Conservation (phyloP, 2,888 invertebrate species). For the Ophioninae sp. region DNA sequence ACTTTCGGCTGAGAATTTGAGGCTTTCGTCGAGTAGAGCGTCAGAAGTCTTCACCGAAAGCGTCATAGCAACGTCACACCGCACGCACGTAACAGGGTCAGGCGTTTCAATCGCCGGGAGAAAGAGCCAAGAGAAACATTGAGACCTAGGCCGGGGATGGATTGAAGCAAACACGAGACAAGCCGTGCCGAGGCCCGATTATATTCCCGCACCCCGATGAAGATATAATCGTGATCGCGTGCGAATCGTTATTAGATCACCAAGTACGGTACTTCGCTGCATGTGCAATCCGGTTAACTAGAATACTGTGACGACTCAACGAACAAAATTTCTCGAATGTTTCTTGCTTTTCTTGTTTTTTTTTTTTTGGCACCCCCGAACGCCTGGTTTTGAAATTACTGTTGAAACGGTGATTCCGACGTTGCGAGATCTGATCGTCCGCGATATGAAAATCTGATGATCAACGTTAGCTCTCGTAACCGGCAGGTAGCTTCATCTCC, state of each 20-base stretch:
- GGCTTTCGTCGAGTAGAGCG: conserved; percentile 53
- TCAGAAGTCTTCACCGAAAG: conserved; percentile 59
- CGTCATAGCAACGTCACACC: conserved; percentile 43
- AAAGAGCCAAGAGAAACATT: conserved; percentile 23
- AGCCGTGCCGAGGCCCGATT: conserved; percentile 44
- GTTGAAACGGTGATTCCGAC: not conserved
- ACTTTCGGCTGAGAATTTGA: conserved; percentile 56
- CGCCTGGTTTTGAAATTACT: not conserved
- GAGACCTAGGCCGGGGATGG: conserved; percentile 29
- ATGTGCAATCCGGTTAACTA: conserved; percentile 71
- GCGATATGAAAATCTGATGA: not conserved
- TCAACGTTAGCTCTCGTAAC: not conserved
- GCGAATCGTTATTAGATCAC: conserved; percentile 76
- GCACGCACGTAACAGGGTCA: conserved; percentile 55
- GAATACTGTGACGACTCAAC: conserved; percentile 63
- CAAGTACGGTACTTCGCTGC: conserved; percentile 70
- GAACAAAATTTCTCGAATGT: conserved; percentile 26
- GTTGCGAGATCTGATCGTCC: not conserved
- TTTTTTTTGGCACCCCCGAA: not conserved
- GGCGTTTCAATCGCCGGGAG: conserved; percentile 61
- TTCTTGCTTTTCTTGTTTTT: not conserved
- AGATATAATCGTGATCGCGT: conserved; percentile 78
- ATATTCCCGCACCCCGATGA: conserved; percentile 66
- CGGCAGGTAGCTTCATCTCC: not conserved
- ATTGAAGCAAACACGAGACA: conserved; percentile 45